Evolutionary conservation across 2,113 vertebrate species (phyloP).

Genomic region (Manacus vitellinus): DNA sequence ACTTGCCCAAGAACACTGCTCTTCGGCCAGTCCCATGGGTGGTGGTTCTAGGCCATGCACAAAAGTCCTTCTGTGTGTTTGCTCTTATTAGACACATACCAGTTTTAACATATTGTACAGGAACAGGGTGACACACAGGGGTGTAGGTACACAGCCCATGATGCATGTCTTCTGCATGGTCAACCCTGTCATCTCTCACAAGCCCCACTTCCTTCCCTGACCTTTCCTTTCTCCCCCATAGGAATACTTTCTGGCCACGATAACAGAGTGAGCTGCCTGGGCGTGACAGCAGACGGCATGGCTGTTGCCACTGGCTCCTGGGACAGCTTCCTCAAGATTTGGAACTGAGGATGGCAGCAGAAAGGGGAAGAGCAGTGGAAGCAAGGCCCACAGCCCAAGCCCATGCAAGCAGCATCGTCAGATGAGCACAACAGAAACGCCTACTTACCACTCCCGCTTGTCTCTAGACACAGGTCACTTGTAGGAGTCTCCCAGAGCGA

Average conservation of each 20-base stretch:
- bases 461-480: slow-evolving; percentile 36
- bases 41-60: fast-evolving
- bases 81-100: neutral
- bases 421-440: neutral
- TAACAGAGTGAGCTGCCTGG: slow-evolving; percentile 97
- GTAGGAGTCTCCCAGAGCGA: slow-evolving; percentile 7
- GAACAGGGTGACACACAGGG: fast-evolving
- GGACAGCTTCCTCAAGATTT: slow-evolving; percentile 99
- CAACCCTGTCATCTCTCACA: neutral
- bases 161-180: fast-evolving
- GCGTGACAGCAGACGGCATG: slow-evolving; percentile 92
- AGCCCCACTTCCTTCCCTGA: neutral
- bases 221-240: slow-evolving; percentile 31
- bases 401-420: neutral
- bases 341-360: slow-evolving; percentile 81
- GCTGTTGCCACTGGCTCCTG: slow-evolving; percentile 96
- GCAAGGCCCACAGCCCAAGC: neutral
- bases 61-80: neutral
- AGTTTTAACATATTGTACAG: fast-evolving
- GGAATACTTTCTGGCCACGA: slow-evolving; percentile 94
- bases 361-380: neutral
- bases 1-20: neutral
- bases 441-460: slow-evolving; percentile 19
- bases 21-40: neutral
- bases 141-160: fast-evolving